A percentile compares a stretch with the other conserved stretches of the same genome.
Conservation (phyloP, 2,888 invertebrate genomes). For the Mythimna ferrago region DNA sequence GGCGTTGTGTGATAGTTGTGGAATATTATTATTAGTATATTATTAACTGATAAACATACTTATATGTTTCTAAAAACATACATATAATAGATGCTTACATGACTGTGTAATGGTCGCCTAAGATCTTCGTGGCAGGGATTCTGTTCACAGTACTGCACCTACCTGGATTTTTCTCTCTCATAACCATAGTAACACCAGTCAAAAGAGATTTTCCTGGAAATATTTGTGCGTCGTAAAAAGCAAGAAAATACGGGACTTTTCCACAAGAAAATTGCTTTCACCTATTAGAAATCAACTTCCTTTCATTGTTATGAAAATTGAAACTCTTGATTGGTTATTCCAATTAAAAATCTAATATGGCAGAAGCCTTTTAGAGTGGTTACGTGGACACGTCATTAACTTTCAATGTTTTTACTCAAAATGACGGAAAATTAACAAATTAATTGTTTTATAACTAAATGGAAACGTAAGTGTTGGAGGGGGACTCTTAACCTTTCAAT, state of each 20-base stretch:
- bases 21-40: too few species aligned
- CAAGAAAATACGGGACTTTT: conserved; percentile 3
- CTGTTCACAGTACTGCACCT: too few species aligned
- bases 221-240: conserved; percentile 1
- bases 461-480: neutral
- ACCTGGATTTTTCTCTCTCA: too few species aligned
- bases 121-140: too few species aligned
- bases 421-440: neutral
- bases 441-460: neutral
- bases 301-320: conserved; percentile 27
- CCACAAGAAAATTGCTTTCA: conserved; percentile 27
- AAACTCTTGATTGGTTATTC: conserved; percentile 32
- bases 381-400: conserved; percentile 18
- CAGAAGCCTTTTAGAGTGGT: conserved; percentile 32
- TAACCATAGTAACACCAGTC: too few species aligned
- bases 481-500: too few species aligned
- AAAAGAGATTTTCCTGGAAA: conserved; percentile 3
- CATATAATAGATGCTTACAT: too few species aligned
- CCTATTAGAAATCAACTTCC: neutral
- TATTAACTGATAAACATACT: too few species aligned
- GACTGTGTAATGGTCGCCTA: too few species aligned
- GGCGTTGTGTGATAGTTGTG: too few species aligned
- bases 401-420: neutral
- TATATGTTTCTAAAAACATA: too few species aligned
- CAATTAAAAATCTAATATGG: conserved; percentile 33